These are phyloP conservation scores for Centroberyx gerrardi DNA, from an alignment of 2,797 vertebrate species.

Conservation along the genomic window DNA sequence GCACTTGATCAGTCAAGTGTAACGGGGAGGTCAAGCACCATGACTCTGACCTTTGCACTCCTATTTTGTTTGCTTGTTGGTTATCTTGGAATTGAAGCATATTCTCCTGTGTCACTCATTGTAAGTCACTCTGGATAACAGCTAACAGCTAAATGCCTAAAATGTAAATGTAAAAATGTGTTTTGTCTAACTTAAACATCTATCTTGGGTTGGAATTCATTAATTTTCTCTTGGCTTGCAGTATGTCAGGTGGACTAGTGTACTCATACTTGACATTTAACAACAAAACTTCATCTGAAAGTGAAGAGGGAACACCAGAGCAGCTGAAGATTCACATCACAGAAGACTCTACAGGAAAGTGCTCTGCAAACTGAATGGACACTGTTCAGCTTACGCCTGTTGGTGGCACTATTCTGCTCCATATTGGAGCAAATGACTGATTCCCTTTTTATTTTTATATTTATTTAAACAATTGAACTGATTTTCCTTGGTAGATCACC, in stretches of 20 bases:
- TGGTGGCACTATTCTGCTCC: conserved; percentile 63
- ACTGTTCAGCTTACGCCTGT: conserved; percentile 15
- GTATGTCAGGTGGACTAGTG: conserved; percentile 82
- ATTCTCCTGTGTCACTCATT: too few relatives aligned
- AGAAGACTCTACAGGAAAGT: conserved; percentile 21
- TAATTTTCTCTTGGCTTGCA: conserved; percentile 50
- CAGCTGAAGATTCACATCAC: conserved; percentile 39
- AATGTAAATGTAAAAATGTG: too few relatives aligned
- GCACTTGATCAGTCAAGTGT: too few relatives aligned
- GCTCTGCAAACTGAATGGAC: conserved; percentile 7
- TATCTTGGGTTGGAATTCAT: not conserved
- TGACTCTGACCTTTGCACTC: too few relatives aligned
- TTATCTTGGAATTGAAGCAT: too few relatives aligned
- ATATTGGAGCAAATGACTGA: conserved; percentile 70
- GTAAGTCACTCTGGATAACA: too few relatives aligned
- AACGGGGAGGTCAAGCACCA: too few relatives aligned
- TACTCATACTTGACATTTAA: conserved; percentile 83
- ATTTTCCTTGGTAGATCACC: not conserved
- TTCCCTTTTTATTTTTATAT: not conserved
- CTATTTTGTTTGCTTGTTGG: too few relatives aligned
- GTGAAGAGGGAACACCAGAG: conserved; percentile 19
- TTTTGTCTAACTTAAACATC: too few relatives aligned
- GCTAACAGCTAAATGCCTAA: too few relatives aligned
- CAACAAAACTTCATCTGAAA: conserved; percentile 39
- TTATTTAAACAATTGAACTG: conserved; percentile 9